Evolutionary conservation across 2,113 vertebrate genomes (phyloP).

Genomic region (Anoplopoma fimbria): DNA sequence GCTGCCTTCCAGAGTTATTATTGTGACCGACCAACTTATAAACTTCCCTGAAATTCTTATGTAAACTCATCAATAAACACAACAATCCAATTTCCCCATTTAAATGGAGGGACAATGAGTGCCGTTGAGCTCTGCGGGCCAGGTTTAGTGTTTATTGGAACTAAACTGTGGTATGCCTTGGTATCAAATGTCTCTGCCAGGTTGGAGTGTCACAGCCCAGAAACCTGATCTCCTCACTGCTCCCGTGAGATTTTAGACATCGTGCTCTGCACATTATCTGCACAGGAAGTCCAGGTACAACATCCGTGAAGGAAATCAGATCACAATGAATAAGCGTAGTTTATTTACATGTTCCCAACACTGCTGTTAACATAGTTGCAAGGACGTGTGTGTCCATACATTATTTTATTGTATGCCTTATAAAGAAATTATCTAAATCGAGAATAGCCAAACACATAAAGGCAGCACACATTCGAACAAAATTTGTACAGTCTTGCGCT

Average conservation of each 20-base stretch:
- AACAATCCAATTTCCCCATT: constrained; percentile 58
- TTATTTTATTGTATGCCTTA: not conserved
- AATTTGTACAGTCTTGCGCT: not conserved
- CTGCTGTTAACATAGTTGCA: constrained; percentile 16
- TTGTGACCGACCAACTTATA: constrained; percentile 51
- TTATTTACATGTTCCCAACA: constrained; percentile 57
- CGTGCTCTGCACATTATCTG: constrained; percentile 7
- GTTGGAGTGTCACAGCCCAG: constrained; percentile 59
- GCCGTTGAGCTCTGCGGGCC: constrained; percentile 39
- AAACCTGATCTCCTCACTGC: constrained; percentile 57
- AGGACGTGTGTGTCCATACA: constrained; percentile 7
- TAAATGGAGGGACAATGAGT: constrained; percentile 47
- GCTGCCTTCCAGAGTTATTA: constrained; percentile 40
- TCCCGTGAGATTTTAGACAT: constrained; percentile 50
- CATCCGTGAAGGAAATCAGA: constrained; percentile 60
- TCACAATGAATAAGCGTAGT: constrained; percentile 46
- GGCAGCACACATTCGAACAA: not conserved
- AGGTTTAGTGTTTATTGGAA: constrained; percentile 67
- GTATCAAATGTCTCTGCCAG: constrained; percentile 64
- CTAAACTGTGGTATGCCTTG: constrained; percentile 56
- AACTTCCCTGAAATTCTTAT: constrained; percentile 36
- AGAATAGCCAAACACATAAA: not conserved
- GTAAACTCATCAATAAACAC: constrained; percentile 70
- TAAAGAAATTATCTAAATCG: not conserved
- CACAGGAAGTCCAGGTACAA: constrained; percentile 62